Conservation (phyloP, 2,888 invertebrate genomes). For the Phytoseiulus persimilis region DNA sequence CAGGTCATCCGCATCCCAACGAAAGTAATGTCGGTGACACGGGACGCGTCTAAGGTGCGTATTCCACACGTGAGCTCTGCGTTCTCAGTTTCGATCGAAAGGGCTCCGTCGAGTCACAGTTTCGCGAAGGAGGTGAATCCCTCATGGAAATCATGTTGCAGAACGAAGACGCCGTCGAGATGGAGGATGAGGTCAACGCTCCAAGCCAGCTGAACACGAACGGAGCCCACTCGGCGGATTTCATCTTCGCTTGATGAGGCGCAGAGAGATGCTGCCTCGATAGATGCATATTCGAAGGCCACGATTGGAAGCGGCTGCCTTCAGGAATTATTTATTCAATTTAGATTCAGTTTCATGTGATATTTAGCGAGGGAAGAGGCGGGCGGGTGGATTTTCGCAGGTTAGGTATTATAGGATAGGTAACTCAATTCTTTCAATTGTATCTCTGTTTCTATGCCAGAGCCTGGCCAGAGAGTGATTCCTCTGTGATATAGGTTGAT, state of each 20-base stretch:
- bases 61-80: too few species aligned
- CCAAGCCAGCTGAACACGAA: background rate
- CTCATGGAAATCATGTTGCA: background rate
- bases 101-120: too few species aligned
- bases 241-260: background rate
- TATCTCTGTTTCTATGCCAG: background rate
- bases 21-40: background rate
- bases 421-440: background rate
- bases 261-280: too few species aligned
- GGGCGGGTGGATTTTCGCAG: too few species aligned
- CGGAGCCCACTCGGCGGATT: background rate
- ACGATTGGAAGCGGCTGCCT: background rate
- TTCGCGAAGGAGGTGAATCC: too few species aligned
- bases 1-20: background rate
- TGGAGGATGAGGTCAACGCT: background rate
- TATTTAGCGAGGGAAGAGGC: background rate
- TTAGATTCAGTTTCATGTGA: background rate
- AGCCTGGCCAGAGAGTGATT: background rate
- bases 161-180: background rate
- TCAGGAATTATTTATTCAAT: background rate
- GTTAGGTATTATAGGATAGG: background rate
- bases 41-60: background rate
- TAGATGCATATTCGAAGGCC: background rate
- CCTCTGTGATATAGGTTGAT: background rate
- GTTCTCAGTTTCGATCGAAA: too few species aligned